Base-by-base conservation (phyloP, 2,888 invertebrate genomes). In the Aleiodes alternator region DNA sequence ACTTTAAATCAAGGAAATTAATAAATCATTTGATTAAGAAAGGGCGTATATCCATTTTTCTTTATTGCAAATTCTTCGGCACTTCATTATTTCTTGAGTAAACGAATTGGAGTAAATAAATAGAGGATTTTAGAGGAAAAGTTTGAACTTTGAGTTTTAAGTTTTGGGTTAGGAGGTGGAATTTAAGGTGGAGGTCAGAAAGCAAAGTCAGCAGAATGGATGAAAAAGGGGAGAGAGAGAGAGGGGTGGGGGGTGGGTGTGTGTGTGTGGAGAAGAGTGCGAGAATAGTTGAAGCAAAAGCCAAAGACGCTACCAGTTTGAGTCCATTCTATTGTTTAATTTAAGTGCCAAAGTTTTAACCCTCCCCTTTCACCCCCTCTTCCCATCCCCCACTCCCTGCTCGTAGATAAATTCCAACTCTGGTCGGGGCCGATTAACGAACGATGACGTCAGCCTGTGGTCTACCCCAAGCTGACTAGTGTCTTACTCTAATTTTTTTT, bases 271-370 rank as follows among this genome's bases (percentile, higher is more conserved):
- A 14, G 14, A n/a, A 31, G 12, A 55, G 50, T 43, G 73, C 82
- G 79, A 85, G 84, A 84, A 85, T 68, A 68, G 68, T 68, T 68
- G 51, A 51, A n/a, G 70, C 71, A 38, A 70, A 70, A 75, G 69
- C 70, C 55, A 75, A 72, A 72, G 73, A 73, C 73, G 72, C 50
- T 72, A 53, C 12, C 69, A 66, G 72, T 73, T 70, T 77, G 76
- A 79, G 84, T 85, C 85, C 83, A 83, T 84, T 85, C 87, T 87
- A 87, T 87, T 87, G 87, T 87, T 87, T 87, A 86, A 87, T 87
- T 87, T 86, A 87, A 87, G 87, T 86, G 86, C 85, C 87, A 84
- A 87, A 87, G 87, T 87, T 87, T 87, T 85, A 85, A 85, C 84
- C 82, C 82, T 29, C 9, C 29, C 29, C 23, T 23, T 23, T 23